phyloP scores from a whole-genome alignment of 2,797 vertebrate species.

The Hydrocynus forskahlii region DNA sequence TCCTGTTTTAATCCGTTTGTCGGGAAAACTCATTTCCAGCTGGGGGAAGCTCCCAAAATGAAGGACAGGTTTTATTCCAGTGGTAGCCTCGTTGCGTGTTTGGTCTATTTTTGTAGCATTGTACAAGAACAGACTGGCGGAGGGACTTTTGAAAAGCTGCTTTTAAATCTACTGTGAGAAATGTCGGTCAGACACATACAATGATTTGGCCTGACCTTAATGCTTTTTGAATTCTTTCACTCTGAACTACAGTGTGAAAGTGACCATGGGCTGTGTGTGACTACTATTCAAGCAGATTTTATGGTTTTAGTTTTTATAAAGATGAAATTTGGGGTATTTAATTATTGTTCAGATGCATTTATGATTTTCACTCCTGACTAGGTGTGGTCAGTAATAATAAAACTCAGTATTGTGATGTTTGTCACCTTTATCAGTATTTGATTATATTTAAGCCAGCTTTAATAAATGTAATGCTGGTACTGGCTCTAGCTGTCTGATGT shows the following conservation, averaged over 20 bases:
- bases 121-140: slow-evolving; percentile 3
- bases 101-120: slow-evolving; percentile 14
- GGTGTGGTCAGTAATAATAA: no score
- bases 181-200: neutral
- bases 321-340: neutral
- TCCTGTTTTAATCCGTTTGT: neutral
- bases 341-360: neutral
- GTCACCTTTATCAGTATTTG: neutral
- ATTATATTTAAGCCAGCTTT: neutral
- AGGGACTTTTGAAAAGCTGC: slow-evolving; percentile 8
- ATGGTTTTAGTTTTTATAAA: neutral
- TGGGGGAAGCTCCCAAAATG: slow-evolving; percentile 8
- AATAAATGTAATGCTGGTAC: neutral
- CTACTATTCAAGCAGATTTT: neutral
- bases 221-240: slow-evolving; percentile 2
- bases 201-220: slow-evolving; percentile 1
- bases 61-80: neutral
- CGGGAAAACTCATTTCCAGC: neutral
- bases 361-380: neutral
- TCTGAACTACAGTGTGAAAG: neutral
- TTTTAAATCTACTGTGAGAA: neutral
- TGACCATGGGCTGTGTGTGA: neutral
- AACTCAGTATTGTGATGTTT: no score
- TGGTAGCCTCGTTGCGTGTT: neutral
- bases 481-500: neutral